Percentiles rank a stretch among this genome's conserved stretches.
Evolutionary conservation across 2,113 vertebrate species (phyloP).

Genomic region (Oreochromis niloticus): DNA sequence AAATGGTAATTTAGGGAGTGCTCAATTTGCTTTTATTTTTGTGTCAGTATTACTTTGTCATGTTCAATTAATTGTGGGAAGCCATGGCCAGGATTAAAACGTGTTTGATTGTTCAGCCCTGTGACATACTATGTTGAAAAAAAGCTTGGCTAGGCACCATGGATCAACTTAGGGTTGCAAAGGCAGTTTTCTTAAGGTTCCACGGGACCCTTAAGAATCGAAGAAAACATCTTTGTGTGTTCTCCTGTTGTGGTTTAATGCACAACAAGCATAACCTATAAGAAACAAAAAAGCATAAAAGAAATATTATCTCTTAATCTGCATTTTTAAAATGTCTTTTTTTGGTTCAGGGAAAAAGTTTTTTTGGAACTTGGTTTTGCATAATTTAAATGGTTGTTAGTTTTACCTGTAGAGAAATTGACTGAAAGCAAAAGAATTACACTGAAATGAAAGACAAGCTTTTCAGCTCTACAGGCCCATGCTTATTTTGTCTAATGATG

Average conservation of each 20-base stretch:
- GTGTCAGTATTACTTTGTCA: not conserved
- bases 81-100: not conserved
- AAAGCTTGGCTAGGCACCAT: not conserved
- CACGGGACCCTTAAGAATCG: accelerated
- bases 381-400: not conserved
- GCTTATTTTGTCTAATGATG: not conserved
- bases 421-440: not conserved
- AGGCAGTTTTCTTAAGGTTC: not conserved
- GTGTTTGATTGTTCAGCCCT: not conserved
- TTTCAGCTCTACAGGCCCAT: not conserved
- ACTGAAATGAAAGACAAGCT: not conserved
- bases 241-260: not conserved
- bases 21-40: not conserved
- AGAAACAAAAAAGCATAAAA: not conserved
- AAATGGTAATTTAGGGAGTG: not conserved
- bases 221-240: not conserved
- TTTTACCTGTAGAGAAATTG: not conserved
- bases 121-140: not conserved
- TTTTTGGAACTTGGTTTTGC: not conserved
- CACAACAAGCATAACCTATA: not conserved
- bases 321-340: not conserved
- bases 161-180: not conserved
- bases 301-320: not conserved
- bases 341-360: not conserved
- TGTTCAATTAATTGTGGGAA: not conserved